Evolutionary conservation across 2,113 vertebrate species (phyloP).

Genomic region (Emydocephalus ijimae): DNA sequence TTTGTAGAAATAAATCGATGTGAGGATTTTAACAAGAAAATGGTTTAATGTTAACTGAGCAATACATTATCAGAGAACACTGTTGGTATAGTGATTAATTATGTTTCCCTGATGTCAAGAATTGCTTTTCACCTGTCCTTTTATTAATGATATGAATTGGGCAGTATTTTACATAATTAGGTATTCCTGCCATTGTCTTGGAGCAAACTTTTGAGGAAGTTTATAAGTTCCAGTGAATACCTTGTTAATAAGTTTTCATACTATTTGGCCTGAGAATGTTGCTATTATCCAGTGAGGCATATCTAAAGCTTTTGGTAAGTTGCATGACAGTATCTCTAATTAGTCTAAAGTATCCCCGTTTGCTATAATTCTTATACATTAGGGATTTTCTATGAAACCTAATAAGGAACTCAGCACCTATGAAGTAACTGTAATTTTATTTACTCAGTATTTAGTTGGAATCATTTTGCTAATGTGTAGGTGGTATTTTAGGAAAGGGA

Average conservation of each 20-base stretch:
- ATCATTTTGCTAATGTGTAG: neutral
- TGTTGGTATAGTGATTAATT: neutral
- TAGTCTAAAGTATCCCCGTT: neutral
- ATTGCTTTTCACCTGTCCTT: neutral
- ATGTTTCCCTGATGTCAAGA: neutral
- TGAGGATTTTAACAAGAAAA: neutral
- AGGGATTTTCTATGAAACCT: neutral
- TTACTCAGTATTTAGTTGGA: neutral
- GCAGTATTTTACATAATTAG: neutral
- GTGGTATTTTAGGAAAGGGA: neutral
- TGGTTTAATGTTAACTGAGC: neutral
- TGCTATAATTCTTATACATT: neutral
- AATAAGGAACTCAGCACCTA: neutral
- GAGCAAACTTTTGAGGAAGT: neutral
- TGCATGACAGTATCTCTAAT: neutral
- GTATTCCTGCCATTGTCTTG: neutral
- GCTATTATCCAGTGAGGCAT: neutral
- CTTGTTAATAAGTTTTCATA: neutral
- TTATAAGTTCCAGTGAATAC: neutral
- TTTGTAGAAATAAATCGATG: neutral
- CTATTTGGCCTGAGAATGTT: neutral
- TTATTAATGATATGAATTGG: neutral
- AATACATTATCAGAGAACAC: neutral
- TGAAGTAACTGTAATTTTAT: neutral
- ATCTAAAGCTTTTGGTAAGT: neutral